Evolutionary conservation across 92 coral and sea anemone genomes (phyloP), one percentile per base, ranked within the genome.

Genomic region (Muricea muricata): DNA sequence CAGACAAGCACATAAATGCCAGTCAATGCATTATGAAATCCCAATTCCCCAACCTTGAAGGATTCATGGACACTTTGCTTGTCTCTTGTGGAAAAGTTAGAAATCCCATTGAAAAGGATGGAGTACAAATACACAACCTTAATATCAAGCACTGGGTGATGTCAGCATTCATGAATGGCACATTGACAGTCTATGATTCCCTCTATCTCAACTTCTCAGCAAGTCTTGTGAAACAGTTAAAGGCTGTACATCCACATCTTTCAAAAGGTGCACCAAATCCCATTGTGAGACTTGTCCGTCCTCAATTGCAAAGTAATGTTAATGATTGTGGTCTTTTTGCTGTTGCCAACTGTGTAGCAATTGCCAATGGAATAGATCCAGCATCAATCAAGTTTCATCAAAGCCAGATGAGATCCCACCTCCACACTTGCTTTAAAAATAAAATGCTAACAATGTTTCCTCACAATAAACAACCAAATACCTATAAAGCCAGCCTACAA

Each of bases 51-150:
- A 8, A 20, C 65, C 24, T 55, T 55, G 65, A 55, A 55, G 65
- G 65, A 55, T 55, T 10, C 65, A 55, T 55, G 6, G 20, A 10
- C 65, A 55, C 65, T 55, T 55, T 65, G 73, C 73, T 8, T 8
- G 73, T 65, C 26, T 26, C 35, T 33, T 28, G 73, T 33, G 13
- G 73, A 3, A 65, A 65, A 65, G 73, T 65, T 20, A 65, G 73
- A 26, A 65, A 65, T 26, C 25, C 31, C 6, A 65, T 65, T 33
- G 26, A 24, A 28, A 65, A 12, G 73, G 17, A 65, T 8, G 73
- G 73, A 65, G 26, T 65, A 33, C 73, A 33, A 65, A 26, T 65
- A 65, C 73, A 65, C 73, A 8, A 65, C 73, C 35, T 28, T 7
- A 28, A 65, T 13, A 33, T 65, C 73, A 65, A 33, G 17, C 37